A percentile compares a stretch with the other conserved stretches of the same genome.
These are phyloP conservation scores for Spongia lamella DNA, from an alignment of 37 sponge, comb jelly and placozoan genomes.

Conservation along the genomic window DNA sequence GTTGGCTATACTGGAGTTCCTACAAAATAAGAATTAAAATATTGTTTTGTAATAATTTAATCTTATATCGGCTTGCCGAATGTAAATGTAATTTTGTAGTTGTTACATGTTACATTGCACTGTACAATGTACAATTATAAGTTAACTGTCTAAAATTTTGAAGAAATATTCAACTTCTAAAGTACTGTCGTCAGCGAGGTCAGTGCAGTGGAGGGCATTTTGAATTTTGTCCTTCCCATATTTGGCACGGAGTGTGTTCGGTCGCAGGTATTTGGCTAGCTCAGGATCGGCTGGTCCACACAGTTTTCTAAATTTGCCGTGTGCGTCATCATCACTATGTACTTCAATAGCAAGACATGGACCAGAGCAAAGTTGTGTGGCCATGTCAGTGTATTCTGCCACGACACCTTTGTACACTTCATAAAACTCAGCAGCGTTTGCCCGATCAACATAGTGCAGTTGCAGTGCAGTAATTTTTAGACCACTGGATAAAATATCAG, in stretches of 20 bases:
- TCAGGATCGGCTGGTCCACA: conserved; percentile 93
- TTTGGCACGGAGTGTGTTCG: conserved; percentile 85
- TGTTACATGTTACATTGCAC: background rate
- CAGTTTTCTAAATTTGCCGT: conserved; percentile 71
- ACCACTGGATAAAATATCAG: conserved; percentile 46
- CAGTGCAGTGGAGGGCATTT: conserved; percentile 96
- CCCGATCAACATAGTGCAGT: conserved; percentile 79
- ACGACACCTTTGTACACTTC: conserved; percentile 98
- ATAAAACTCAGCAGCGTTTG: conserved; percentile 90
- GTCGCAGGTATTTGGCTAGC: conserved; percentile 89
- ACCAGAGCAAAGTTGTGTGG: conserved; percentile 86
- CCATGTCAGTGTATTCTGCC: conserved; percentile 90
- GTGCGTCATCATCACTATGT: conserved; percentile 47
- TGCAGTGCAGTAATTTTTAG: conserved; percentile 65
- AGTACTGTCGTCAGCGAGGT: conserved; percentile 87
- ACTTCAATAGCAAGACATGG: conserved; percentile 98
- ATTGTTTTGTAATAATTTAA: background rate
- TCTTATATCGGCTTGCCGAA: background rate
- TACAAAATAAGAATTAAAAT: background rate
- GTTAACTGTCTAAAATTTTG: conserved; percentile 62
- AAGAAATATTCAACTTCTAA: conserved; percentile 94
- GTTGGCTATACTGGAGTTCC: conserved; percentile 3
- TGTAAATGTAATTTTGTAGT: background rate
- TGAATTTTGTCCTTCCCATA: conserved; percentile 89
- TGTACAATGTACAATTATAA: background rate